Evolutionary conservation across 2,797 vertebrate species (phyloP), one percentile per base, ranked within the genome.

Genomic region (Macroramphosus scolopax): DNA sequence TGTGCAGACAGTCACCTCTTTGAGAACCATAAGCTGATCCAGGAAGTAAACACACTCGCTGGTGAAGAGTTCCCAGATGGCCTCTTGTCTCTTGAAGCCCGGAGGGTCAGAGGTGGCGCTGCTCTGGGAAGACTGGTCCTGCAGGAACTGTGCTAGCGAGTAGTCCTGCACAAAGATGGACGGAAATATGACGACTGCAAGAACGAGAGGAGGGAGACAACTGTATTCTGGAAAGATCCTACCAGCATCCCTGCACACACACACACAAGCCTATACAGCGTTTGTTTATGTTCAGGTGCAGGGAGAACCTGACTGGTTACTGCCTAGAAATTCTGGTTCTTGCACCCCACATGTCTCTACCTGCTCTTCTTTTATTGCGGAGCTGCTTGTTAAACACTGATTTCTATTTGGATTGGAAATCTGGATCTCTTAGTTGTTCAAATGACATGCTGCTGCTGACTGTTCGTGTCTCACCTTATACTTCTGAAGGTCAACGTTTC

Each of bases 41-140:
- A 95, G 88, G 84, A 96, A 95, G 83, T 98, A 95, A 73, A 91
- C 90, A 52, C 93, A 94, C 88, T 98, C 93, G 24, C 91, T 94
- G 29, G 92, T 94, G 80, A 95, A 93, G 47, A 97, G 91, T 52
- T 98, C 94, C 93, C 92, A 97, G 35, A 93, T 58, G 2, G 93
- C 88, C 73, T 89, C 92, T 51, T 92, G 89, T 63, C 88, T 92
- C 81, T 85, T 91, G 56, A 67, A 69, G 62, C 81, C 81, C 63
- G 78, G 68, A 3, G 48, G 72, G 53, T 85, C 70, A 17, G 75
- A 8, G 18, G 53, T 24, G 8, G 64, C 22, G 42, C 82, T 84
- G 30, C 83, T 63, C 65, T 90, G 78, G 33, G 61, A 68, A 2
- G 79, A 78, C 63, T 91, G 87, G 24, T 70, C 82, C 61, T 51